Evolutionary conservation across 2,888 invertebrate species (phyloP).

Genomic region (Xestia rhomboidea): DNA sequence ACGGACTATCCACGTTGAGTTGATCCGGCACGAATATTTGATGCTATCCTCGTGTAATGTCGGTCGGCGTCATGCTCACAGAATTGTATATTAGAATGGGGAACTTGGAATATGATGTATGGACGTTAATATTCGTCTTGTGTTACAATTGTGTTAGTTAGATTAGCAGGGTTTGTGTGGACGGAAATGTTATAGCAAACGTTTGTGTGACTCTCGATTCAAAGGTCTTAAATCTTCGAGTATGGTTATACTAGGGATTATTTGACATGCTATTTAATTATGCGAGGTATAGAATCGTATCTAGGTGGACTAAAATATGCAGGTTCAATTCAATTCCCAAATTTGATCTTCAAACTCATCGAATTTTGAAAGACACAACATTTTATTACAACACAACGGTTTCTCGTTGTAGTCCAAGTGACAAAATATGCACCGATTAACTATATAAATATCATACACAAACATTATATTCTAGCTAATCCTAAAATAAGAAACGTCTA

Average conservation of each 20-base stretch:
- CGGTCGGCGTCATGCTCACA: conserved; percentile 52
- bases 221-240: neutral
- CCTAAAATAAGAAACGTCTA: conserved; percentile 15
- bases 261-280: neutral
- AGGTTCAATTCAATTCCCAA: neutral
- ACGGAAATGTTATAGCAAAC: conserved; percentile 13
- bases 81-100: conserved; percentile 59
- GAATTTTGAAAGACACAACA: neutral
- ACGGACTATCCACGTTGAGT: conserved; percentile 59
- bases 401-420: neutral
- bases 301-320: neutral
- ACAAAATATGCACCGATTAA: neutral
- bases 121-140: conserved; percentile 36
- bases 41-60: conserved; percentile 66
- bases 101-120: conserved; percentile 43
- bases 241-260: neutral
- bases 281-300: neutral
- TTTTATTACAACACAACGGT: neutral
- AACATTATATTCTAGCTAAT: conserved; percentile 22
- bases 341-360: neutral
- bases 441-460: neutral
- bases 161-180: conserved; percentile 25
- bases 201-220: conserved; percentile 4
- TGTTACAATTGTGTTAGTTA: conserved; percentile 35
- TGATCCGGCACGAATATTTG: conserved; percentile 74